These are phyloP conservation scores for Calliphora vicina DNA, from an alignment of 1,140 invertebrate genomes.

Conservation along the genomic window DNA sequence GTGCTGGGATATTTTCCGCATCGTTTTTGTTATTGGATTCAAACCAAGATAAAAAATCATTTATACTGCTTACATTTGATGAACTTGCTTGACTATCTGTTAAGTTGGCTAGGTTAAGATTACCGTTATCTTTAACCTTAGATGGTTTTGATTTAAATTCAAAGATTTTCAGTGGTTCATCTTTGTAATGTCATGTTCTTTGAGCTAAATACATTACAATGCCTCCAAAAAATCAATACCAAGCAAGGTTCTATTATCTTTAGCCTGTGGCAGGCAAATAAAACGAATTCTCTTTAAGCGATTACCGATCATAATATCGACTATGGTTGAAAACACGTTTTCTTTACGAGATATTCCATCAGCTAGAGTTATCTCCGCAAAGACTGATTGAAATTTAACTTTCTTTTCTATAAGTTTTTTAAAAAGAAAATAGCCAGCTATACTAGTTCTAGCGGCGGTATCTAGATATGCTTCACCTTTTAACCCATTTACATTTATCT, in stretches of 20 bases:
- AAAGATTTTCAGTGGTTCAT: slow-evolving; percentile 33
- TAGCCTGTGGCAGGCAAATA: too few relatives aligned
- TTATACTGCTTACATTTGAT: too few relatives aligned
- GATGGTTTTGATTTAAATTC: slow-evolving; percentile 29
- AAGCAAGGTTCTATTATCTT: too few relatives aligned
- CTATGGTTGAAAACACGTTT: slow-evolving; percentile 19
- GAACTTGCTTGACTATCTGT: background rate
- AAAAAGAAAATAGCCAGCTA: slow-evolving; percentile 22
- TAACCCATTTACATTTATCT: too few relatives aligned
- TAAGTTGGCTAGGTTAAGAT: background rate
- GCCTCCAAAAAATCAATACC: too few relatives aligned
- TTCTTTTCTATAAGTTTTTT: slow-evolving; percentile 15
- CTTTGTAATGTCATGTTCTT: too few relatives aligned
- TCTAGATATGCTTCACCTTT: too few relatives aligned
- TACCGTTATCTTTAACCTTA: background rate
- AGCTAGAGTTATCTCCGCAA: slow-evolving; percentile 30
- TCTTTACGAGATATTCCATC: slow-evolving; percentile 22
- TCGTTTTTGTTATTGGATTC: background rate
- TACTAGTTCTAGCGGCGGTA: too few relatives aligned
- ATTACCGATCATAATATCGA: slow-evolving; percentile 34
- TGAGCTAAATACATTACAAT: too few relatives aligned
- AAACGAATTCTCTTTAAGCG: too few relatives aligned
- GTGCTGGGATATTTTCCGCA: too few relatives aligned
- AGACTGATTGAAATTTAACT: slow-evolving; percentile 1
- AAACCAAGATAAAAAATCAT: slow-evolving; percentile 17